Percentiles rank a stretch among this genome's conserved stretches.
Evolutionary conservation across 2,888 invertebrate species (phyloP).

Genomic region (Acrocera orbiculus): DNA sequence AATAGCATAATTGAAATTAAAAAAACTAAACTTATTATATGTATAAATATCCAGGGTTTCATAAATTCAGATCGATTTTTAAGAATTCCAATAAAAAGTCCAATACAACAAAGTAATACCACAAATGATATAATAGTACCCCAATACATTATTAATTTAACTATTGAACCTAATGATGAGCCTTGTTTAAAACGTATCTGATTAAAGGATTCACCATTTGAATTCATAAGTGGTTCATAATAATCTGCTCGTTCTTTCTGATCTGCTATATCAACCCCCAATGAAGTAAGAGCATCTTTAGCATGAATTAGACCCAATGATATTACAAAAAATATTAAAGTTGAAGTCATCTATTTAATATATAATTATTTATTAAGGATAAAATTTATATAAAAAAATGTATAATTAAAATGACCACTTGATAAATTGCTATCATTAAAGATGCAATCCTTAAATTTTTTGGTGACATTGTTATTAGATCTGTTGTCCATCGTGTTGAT

Average conservation of each 20-base stretch:
- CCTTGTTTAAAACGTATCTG: slow-evolving; percentile 24
- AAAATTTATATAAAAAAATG: not conserved
- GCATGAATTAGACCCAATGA: slow-evolving; percentile 28
- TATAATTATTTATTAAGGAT: too few relatives aligned
- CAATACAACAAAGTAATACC: slow-evolving; percentile 25
- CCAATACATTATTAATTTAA: slow-evolving; percentile 22
- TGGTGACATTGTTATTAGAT: slow-evolving; percentile 25
- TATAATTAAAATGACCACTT: slow-evolving; percentile 23
- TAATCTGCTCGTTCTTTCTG: slow-evolving; percentile 28
- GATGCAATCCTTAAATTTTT: slow-evolving; percentile 28
- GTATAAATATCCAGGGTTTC: slow-evolving; percentile 26
- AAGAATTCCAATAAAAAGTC: slow-evolving; percentile 26
- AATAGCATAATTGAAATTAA: slow-evolving; percentile 19
- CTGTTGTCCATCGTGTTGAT: too few relatives aligned
- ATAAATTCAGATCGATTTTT: slow-evolving; percentile 26
- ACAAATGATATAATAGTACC: slow-evolving; percentile 17
- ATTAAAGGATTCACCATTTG: slow-evolving; percentile 22
- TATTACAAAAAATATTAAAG: slow-evolving; percentile 25
- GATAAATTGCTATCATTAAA: slow-evolving; percentile 27
- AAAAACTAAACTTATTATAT: slow-evolving; percentile 22
- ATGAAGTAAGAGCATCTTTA: slow-evolving; percentile 27
- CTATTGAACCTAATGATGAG: slow-evolving; percentile 23
- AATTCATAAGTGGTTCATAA: slow-evolving; percentile 25
- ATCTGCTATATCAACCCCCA: slow-evolving; percentile 27
- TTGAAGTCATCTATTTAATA: slow-evolving; percentile 23